Evolutionary conservation across 2,888 invertebrate species (phyloP).

Genomic region (Dynastes grantii): DNA sequence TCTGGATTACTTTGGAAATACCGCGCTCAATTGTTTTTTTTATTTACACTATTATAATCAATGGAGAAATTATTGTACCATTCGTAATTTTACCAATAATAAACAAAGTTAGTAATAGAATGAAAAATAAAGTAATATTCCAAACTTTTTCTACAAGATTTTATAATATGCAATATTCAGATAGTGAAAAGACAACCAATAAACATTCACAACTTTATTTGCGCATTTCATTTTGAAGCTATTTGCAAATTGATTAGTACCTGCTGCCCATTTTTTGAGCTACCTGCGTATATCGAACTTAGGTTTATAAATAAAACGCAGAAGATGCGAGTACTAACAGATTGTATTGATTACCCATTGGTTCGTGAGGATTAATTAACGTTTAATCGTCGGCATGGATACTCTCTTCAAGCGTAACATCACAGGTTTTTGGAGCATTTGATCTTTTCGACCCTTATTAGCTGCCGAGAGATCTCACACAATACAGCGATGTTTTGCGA

Average conservation of each 20-base stretch:
- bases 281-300: background rate
- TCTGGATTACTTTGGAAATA: too few species aligned
- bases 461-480: slow-evolving; percentile 28
- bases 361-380: slow-evolving; percentile 64
- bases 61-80: too few species aligned
- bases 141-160: too few species aligned
- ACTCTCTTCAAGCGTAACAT: slow-evolving; percentile 58
- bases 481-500: slow-evolving; percentile 56
- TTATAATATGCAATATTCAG: too few species aligned
- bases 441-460: slow-evolving; percentile 28
- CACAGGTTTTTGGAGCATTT: slow-evolving; percentile 23
- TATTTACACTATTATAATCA: too few species aligned
- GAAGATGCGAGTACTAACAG: slow-evolving; percentile 36
- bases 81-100: too few species aligned
- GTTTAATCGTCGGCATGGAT: slow-evolving; percentile 67
- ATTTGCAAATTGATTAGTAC: too few species aligned
- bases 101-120: too few species aligned
- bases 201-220: background rate
- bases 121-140: too few species aligned
- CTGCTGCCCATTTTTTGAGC: background rate
- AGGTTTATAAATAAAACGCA: slow-evolving; percentile 42
- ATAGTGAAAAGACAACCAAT: background rate
- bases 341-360: slow-evolving; percentile 56
- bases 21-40: too few species aligned
- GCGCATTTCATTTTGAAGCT: too few species aligned